Conservation (phyloP, 2,797 vertebrate species). For the Dryobates pubescens region DNA sequence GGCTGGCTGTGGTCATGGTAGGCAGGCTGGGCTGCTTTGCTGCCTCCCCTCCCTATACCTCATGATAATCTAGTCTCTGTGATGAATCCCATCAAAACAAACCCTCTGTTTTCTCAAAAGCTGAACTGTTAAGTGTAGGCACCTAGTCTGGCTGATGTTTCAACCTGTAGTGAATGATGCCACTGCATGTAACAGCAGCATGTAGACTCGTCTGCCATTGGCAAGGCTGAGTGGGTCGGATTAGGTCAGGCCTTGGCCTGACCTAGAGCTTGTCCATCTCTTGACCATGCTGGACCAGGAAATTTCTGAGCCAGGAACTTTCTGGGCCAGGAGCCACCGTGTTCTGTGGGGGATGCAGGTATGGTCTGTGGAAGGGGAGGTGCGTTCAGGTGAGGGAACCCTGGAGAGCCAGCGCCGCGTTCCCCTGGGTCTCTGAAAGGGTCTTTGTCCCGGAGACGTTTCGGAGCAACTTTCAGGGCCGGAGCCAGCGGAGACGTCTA, state of each 20-base stretch:
- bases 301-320: background rate
- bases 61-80: background rate
- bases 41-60: background rate
- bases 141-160: background rate
- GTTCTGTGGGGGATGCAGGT: no score
- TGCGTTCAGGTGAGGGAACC: background rate
- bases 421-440: background rate
- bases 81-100: background rate
- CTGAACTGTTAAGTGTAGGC: background rate
- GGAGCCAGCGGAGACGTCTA: fast-evolving
- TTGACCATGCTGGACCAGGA: background rate
- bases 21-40: background rate
- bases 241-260: background rate
- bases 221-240: background rate
- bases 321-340: background rate
- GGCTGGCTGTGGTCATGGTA: background rate
- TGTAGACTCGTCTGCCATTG: fast-evolving
- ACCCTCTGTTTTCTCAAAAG: background rate
- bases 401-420: no score
- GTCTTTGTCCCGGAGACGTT: background rate
- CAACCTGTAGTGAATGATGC: background rate
- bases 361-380: fast-evolving
- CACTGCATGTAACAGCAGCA: fast-evolving
- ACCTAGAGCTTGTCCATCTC: fast-evolving
- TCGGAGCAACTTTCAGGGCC: no score